A percentile compares a stretch with the other conserved stretches of the same genome.
phyloP scores from a whole-genome alignment of 2,797 vertebrate genomes.

The Tokudaia muenninki region DNA sequence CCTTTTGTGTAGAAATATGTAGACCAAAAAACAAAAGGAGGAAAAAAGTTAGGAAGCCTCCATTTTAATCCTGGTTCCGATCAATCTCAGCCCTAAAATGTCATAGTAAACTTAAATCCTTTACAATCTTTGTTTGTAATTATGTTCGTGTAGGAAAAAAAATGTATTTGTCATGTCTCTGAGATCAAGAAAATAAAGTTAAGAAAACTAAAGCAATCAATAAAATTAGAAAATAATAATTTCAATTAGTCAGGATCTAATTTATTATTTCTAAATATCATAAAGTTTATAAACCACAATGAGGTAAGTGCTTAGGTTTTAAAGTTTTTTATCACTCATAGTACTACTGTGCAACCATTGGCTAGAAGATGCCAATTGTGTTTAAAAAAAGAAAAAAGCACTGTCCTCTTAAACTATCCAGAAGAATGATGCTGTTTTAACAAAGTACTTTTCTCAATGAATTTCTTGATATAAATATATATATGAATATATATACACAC shows the following conservation, averaged over 20 bases:
- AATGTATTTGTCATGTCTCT: not conserved
- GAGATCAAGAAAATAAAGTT: not conserved
- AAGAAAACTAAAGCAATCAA: not conserved
- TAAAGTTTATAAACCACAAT: not conserved
- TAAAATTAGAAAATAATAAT: not conserved
- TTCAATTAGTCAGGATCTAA: not conserved
- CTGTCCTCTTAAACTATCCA: not conserved
- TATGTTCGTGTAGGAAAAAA: not conserved
- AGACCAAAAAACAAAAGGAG: not conserved
- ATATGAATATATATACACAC: no score
- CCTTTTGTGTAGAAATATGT: not conserved
- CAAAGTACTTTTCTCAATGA: constrained; percentile 36
- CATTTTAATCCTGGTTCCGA: not conserved
- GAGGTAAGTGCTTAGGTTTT: not conserved
- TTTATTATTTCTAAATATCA: constrained; percentile 28
- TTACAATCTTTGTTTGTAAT: not conserved
- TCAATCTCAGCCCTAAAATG: not conserved
- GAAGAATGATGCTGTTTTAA: not conserved
- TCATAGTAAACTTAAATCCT: not conserved
- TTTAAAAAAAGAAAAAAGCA: not conserved
- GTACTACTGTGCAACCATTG: no score
- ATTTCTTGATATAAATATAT: not conserved
- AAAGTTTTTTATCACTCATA: not conserved
- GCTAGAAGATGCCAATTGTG: not conserved
- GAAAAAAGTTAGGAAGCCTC: not conserved